These are phyloP conservation scores for Cerastis rubricosa DNA, from an alignment of 2,888 invertebrate genomes.

Conservation along the genomic window DNA sequence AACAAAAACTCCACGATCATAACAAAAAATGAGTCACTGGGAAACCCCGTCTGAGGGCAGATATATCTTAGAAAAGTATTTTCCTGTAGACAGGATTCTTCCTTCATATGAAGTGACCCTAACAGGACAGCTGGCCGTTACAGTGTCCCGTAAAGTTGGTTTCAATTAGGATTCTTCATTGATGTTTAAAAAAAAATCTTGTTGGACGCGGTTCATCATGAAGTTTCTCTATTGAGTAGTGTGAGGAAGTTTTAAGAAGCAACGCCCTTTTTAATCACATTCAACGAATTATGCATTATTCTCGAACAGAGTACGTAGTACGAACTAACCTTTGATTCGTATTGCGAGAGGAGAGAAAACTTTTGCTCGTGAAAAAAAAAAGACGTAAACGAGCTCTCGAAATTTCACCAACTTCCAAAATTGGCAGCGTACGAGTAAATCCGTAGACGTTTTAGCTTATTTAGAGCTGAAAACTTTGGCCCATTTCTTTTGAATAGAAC, in stretches of 20 bases:
- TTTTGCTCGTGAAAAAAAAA: not conserved
- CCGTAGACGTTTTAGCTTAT: slow-evolving; percentile 2
- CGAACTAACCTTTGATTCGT: not conserved
- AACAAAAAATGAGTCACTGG: slow-evolving; percentile 24
- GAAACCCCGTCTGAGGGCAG: slow-evolving; percentile 1
- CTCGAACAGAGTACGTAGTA: not conserved
- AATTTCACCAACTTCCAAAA: slow-evolving; percentile 18
- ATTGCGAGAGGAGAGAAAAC: not conserved
- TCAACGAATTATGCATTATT: slow-evolving; percentile 6
- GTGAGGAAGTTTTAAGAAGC: not conserved
- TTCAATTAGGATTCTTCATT: not conserved
- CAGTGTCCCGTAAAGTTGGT: not conserved
- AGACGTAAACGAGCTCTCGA: not conserved
- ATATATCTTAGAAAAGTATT: not conserved
- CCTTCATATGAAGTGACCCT: not conserved
- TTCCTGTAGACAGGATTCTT: not conserved
- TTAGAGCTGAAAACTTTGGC: slow-evolving; percentile 6
- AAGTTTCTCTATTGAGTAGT: not conserved
- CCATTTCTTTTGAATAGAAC: slow-evolving; percentile 33
- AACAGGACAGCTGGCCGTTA: not conserved
- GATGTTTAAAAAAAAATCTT: not conserved
- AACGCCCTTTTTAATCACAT: not conserved
- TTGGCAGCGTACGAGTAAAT: slow-evolving; percentile 37
- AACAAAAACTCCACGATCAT: slow-evolving; percentile 1
- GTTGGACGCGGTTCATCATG: not conserved